A percentile compares a stretch with the other conserved stretches of the same genome.
Evolutionary conservation across 2,113 vertebrate species (phyloP).

Genomic region (Tricholaema leucomelas): DNA sequence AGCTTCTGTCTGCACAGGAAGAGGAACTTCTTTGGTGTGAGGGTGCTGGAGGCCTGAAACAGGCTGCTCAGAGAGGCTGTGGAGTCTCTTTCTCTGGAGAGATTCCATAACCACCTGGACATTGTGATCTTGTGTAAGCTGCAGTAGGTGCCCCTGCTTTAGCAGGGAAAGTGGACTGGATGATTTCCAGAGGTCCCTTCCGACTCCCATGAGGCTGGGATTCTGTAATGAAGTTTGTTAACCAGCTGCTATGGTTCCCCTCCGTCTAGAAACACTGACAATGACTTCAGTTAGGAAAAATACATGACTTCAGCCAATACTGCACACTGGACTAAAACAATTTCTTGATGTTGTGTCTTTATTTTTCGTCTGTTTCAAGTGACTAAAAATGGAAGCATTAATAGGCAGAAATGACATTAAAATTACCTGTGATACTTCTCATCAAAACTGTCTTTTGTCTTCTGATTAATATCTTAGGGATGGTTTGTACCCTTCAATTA

Average conservation of each 20-base stretch:
- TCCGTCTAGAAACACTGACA: not conserved
- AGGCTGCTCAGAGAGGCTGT: too few species aligned
- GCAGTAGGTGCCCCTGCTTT: too few species aligned
- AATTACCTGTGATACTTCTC: not conserved
- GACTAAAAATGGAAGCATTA: too few species aligned
- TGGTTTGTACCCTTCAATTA: not conserved
- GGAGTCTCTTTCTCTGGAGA: too few species aligned
- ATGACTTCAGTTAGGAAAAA: not conserved
- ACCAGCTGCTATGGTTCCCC: not conserved
- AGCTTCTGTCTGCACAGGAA: too few species aligned
- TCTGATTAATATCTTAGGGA: not conserved
- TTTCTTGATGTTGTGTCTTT: not conserved
- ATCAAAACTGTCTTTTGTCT: not conserved
- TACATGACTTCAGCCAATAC: rapidly evolving
- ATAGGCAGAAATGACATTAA: not conserved
- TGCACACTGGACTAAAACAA: not conserved
- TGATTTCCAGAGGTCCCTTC: too few species aligned
- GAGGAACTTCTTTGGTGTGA: too few species aligned
- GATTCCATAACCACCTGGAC: too few species aligned
- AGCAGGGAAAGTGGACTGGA: too few species aligned
- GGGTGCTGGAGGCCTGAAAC: too few species aligned
- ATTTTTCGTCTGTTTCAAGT: not conserved
- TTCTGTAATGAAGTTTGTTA: not conserved
- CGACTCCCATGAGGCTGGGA: too few species aligned
- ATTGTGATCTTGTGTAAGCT: too few species aligned